Percentiles rank a stretch among this genome's conserved stretches.
phyloP scores from a whole-genome alignment of 2,888 invertebrate genomes.

The Urechis unicinctus region DNA sequence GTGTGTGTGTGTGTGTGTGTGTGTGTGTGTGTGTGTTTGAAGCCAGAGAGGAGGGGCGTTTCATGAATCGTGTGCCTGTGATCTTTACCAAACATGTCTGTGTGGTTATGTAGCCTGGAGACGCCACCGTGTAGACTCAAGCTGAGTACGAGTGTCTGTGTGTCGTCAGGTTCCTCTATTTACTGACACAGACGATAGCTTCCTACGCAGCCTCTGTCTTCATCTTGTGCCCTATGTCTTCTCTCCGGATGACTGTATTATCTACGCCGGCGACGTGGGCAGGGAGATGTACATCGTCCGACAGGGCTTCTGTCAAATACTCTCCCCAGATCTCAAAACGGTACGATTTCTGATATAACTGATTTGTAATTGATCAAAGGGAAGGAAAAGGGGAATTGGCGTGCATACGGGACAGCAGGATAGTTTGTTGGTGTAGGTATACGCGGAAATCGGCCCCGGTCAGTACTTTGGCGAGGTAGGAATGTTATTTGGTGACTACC shows the following conservation, averaged over 20 bases:
- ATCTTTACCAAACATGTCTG: too few species aligned
- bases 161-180: slow-evolving; percentile 19
- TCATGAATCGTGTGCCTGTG: too few species aligned
- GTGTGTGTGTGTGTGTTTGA: too few species aligned
- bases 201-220: slow-evolving; percentile 12
- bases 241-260: slow-evolving; percentile 19
- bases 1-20: too few species aligned
- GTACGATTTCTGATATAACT: background rate
- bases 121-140: too few species aligned
- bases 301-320: slow-evolving; percentile 14
- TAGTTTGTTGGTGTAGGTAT: too few species aligned
- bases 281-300: slow-evolving; percentile 21
- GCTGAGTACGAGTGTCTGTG: too few species aligned
- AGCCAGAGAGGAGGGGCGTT: too few species aligned
- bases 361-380: background rate
- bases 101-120: too few species aligned
- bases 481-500: slow-evolving; percentile 15
- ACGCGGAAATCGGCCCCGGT: slow-evolving; percentile 15
- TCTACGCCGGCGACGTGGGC: slow-evolving; percentile 18
- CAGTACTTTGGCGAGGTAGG: slow-evolving; percentile 20
- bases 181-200: slow-evolving; percentile 15
- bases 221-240: slow-evolving; percentile 13
- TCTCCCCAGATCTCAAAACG: too few species aligned
- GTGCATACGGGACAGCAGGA: too few species aligned
- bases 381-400: too few species aligned